Evolutionary conservation across 1,140 invertebrate genomes (phyloP), one percentile per base, ranked within the genome.

Genomic region (Arctopsyche grandis): DNA sequence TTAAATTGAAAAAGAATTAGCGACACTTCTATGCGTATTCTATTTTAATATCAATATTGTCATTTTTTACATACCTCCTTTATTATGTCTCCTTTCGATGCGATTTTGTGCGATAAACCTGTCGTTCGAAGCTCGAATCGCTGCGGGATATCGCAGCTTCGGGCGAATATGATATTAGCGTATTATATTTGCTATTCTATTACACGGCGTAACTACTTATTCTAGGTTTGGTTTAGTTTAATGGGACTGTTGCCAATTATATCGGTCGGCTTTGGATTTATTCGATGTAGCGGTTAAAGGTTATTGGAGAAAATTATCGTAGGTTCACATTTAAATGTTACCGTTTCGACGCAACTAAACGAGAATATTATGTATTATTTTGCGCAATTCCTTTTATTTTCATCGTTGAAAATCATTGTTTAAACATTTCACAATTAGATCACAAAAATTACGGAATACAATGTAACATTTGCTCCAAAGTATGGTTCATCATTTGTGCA

Each of bases 281-380:
- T 66, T 24, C 24, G 21, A 66, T 22, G 9, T 21, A 29, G 9
- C 63, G 63, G 63, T 66, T 66, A 66, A 66, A 66, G 63, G 63
- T 66, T 24, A 22, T 1, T 1, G 48, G 24, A 12, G 63, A 1
- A 66, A 66, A 66, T 26, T 22, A 21, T 9, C 56, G 63, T 66
- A 24, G 63, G 10, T 26, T 66, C 63, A 29, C 63, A 29, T 66
- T 66, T 26, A 66, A 66, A 60, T 60, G 56, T 60, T 60, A 60
- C 56, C 29, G 56, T 60, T 60, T 60, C 29, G 29, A 60, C 56
- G 56, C 56, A 60, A 60, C 29, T 38, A 38, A 1, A 7, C 3
- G 1, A 38, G 7, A 38, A 38, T 38, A 38, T 38, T 38, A 38
- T 38, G 1, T 38, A 38, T 38, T 1, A 38, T 38, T 38, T 38